Evolutionary conservation across 2,113 vertebrate genomes (phyloP).

Genomic region (Microcebus murinus): DNA sequence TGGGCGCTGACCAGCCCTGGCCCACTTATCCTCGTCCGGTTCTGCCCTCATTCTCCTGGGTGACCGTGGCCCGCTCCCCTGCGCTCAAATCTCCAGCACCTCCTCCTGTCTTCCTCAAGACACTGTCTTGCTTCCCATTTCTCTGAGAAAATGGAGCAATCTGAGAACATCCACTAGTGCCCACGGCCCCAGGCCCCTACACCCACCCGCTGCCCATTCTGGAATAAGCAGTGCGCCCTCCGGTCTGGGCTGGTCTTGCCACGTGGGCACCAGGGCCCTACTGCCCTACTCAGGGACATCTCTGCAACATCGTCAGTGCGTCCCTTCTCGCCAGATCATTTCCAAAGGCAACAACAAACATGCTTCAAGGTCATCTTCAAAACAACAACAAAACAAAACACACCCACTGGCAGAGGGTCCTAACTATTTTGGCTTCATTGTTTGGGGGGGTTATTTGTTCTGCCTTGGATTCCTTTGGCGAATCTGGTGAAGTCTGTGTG

Average conservation of each 20-base stretch:
- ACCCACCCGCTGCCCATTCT: fast-evolving
- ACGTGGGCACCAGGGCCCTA: fast-evolving
- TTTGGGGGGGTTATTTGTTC: neutral
- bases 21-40: neutral
- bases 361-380: neutral
- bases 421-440: neutral
- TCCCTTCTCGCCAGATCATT: neutral
- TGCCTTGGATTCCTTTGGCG: neutral
- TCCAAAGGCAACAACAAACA: neutral
- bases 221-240: neutral
- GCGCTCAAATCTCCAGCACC: no score
- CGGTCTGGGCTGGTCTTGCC: neutral
- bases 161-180: neutral
- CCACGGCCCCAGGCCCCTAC: neutral
- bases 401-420: neutral
- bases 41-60: fast-evolving
- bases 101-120: neutral
- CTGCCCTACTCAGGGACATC: no score
- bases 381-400: neutral
- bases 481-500: neutral
- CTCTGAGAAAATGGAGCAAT: neutral
- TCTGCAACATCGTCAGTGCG: neutral
- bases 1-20: neutral
- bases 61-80: neutral
- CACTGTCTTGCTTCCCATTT: neutral